phyloP scores from a whole-genome alignment of 2,797 vertebrate genomes.

The Sebastes minor region DNA sequence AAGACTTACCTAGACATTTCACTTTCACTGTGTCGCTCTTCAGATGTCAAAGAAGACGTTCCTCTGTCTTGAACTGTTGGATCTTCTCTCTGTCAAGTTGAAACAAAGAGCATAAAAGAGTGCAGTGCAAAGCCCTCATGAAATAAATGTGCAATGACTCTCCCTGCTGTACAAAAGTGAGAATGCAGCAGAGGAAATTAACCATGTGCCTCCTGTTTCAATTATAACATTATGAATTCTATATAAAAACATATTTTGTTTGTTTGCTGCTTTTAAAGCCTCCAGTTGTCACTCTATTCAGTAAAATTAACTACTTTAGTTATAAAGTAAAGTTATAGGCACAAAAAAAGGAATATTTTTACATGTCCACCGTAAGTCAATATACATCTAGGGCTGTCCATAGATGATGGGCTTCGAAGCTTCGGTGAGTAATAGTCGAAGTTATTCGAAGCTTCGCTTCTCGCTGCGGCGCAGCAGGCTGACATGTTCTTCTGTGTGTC shows the following conservation, averaged over 20 bases:
- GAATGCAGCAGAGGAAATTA: constrained; percentile 12
- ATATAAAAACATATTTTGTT: neutral
- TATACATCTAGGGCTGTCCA: too few species aligned
- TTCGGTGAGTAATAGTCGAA: too few species aligned
- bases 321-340: neutral
- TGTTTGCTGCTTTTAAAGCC: neutral
- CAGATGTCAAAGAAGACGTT: constrained; percentile 25
- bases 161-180: constrained; percentile 45
- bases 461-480: too few species aligned
- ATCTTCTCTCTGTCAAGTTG: constrained; percentile 26
- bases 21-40: constrained; percentile 27
- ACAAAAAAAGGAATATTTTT: neutral
- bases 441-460: too few species aligned
- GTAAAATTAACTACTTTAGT: neutral
- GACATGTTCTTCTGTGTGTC: too few species aligned
- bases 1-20: constrained; percentile 40
- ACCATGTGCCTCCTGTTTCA: neutral
- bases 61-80: neutral
- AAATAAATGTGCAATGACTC: constrained; percentile 21
- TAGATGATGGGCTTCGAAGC: too few species aligned
- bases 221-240: neutral
- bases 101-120: neutral
- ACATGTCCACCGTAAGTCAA: neutral
- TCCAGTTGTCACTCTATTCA: neutral
- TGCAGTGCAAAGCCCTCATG: neutral